A percentile compares a stretch with the other conserved stretches of the same genome.
Evolutionary conservation across 2,113 vertebrate genomes (phyloP).

Genomic region (Saiga tatarica): DNA sequence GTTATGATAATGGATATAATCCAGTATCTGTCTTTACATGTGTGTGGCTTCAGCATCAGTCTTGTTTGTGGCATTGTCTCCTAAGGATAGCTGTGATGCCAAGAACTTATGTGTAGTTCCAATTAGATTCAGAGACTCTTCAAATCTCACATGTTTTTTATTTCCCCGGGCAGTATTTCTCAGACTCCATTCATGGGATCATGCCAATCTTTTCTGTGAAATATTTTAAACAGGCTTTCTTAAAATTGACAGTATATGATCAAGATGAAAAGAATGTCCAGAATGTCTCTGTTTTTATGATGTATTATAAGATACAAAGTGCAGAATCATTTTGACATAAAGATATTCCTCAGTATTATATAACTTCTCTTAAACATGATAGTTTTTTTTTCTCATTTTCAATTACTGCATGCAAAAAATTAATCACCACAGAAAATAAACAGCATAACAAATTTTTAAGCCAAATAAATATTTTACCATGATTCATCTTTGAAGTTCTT

Average conservation of each 20-base stretch:
- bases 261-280: background rate
- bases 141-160: background rate
- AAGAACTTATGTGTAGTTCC: background rate
- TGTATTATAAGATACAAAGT: background rate
- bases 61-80: accelerated
- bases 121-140: background rate
- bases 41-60: background rate
- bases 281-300: background rate
- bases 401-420: background rate
- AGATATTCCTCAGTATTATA: background rate
- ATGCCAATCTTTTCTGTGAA: background rate
- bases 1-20: too few species aligned
- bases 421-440: background rate
- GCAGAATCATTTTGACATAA: background rate
- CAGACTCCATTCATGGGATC: background rate
- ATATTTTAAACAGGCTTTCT: background rate
- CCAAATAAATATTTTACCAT: background rate
- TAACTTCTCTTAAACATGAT: background rate
- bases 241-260: background rate
- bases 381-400: background rate
- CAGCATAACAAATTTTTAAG: background rate
- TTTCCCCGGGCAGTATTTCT: background rate
- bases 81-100: accelerated
- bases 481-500: background rate
- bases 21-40: background rate